Conservation (phyloP, 2,888 invertebrate genomes). For the Eupithecia centaureata region DNA sequence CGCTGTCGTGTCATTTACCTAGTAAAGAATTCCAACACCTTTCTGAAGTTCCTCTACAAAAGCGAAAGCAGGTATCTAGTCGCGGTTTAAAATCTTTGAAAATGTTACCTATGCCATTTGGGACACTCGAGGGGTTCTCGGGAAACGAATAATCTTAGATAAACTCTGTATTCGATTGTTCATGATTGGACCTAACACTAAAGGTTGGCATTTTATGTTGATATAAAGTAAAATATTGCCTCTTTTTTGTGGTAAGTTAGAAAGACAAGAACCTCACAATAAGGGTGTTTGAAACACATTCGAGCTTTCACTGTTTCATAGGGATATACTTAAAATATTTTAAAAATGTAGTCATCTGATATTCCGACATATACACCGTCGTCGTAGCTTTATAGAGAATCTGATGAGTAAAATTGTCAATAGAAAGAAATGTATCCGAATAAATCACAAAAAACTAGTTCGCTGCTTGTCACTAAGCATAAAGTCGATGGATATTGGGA, state of each 20-base stretch:
- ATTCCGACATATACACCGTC: constrained; percentile 18
- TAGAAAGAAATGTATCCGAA: constrained; percentile 5
- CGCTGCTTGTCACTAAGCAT: constrained; percentile 24
- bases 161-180: not conserved
- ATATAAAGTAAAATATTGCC: not conserved
- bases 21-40: too few relatives aligned
- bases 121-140: too few relatives aligned
- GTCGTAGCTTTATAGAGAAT: constrained; percentile 14
- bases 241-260: constrained; percentile 26
- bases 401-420: not conserved
- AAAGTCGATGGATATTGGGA: constrained; percentile 64
- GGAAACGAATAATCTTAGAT: not conserved
- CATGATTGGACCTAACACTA: not conserved
- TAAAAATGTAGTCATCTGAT: constrained; percentile 20
- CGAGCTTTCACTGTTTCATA: constrained; percentile 68
- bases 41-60: too few relatives aligned
- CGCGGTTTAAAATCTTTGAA: too few relatives aligned
- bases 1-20: too few relatives aligned
- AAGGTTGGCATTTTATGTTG: not conserved
- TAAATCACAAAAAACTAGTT: constrained; percentile 2
- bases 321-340: constrained; percentile 23
- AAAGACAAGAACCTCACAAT: constrained; percentile 59
- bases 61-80: too few relatives aligned
- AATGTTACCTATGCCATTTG: too few relatives aligned
- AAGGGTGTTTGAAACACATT: constrained; percentile 78